Evolutionary conservation across 2,888 invertebrate species (phyloP).

Genomic region (Amphimallon solstitiale): DNA sequence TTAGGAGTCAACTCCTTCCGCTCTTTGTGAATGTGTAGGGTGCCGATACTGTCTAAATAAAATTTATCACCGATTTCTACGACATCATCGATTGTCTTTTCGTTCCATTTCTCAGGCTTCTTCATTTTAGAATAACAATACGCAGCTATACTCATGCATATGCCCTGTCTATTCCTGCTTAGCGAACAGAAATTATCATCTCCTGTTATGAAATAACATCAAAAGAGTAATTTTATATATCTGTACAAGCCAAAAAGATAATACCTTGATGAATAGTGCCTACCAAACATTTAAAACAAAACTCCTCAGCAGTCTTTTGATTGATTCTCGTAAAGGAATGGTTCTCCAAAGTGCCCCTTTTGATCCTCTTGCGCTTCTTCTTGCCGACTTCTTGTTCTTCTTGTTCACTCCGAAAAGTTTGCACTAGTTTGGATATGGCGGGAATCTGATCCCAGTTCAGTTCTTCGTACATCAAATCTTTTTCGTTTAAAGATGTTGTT

Average conservation of each 20-base stretch:
- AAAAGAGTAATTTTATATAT: background rate
- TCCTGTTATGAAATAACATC: constrained; percentile 44
- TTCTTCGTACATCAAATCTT: constrained; percentile 50
- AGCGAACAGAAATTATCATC: constrained; percentile 53
- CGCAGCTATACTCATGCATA: constrained; percentile 70
- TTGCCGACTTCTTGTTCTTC: constrained; percentile 52
- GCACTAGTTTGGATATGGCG: constrained; percentile 51
- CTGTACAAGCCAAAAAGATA: background rate
- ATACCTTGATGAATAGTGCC: constrained; percentile 59
- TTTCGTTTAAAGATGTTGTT: constrained; percentile 55
- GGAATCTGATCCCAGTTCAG: constrained; percentile 48
- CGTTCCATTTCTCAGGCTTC: constrained; percentile 71
- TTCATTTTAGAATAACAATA: constrained; percentile 69
- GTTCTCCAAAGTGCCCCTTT: constrained; percentile 59
- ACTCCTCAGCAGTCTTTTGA: constrained; percentile 56
- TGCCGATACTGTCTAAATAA: constrained; percentile 57
- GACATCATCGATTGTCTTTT: constrained; percentile 70
- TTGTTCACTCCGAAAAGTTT: constrained; percentile 59
- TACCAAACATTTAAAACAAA: constrained; percentile 57
- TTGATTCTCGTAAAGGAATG: constrained; percentile 60
- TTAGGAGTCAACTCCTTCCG: constrained; percentile 44
- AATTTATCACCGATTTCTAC: constrained; percentile 67
- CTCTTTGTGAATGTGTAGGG: constrained; percentile 54
- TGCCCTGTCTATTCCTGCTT: constrained; percentile 63
- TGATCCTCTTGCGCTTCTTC: constrained; percentile 54